Base-by-base conservation (phyloP, 2,113 vertebrate species). In the Mystacornis crossleyi region DNA sequence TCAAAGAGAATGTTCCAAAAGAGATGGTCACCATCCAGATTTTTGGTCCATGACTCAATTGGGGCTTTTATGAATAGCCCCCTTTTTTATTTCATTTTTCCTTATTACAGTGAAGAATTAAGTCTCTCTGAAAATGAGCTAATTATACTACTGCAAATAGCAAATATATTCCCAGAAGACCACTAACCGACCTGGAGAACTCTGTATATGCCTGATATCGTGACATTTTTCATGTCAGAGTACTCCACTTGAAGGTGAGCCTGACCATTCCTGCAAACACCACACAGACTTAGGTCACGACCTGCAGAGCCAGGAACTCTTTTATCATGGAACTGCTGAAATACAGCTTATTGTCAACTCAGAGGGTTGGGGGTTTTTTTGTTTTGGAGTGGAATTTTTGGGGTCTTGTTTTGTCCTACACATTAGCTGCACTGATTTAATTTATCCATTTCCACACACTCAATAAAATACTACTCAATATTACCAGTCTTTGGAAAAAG, bases 361-460 rank as follows among this genome's bases (percentile, higher is more conserved):
- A 1, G 10, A 20, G 8, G 4, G 25, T 2, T 19, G 7, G 3
- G 1, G 1, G 8, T 18, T 36, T 61, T 17, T 66, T 50, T 45
- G n/a, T 10, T 80, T 48, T 8, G 17, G 40, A 16, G 17, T 47
- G 51, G 9, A 11, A 26, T 64, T 77, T 72, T 21, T 21, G 20
- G 36, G 8, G 19, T 38, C 61, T 42, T 65, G 25, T 58, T 71
- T 48, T 42, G 26, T 33, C 61, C 70, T 77, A 62, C 50, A 70
- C 36, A 53, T 6, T 36, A 91, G 25, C 18, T 51, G 43, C 53
- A 60, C 10, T 60, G 26, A 74, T 71, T 87, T 50, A 18, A 45
- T 66, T 42, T 14, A 81, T 20, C 18, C 10, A 45, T 36, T 65
- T 91, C n/a, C 19, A 51, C 13, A 42, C 13, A 40, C 2, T n/a